Percentiles rank a stretch among this genome's conserved stretches.
Conservation (phyloP, 2,888 invertebrate species). For the Polymixis lichenea region DNA sequence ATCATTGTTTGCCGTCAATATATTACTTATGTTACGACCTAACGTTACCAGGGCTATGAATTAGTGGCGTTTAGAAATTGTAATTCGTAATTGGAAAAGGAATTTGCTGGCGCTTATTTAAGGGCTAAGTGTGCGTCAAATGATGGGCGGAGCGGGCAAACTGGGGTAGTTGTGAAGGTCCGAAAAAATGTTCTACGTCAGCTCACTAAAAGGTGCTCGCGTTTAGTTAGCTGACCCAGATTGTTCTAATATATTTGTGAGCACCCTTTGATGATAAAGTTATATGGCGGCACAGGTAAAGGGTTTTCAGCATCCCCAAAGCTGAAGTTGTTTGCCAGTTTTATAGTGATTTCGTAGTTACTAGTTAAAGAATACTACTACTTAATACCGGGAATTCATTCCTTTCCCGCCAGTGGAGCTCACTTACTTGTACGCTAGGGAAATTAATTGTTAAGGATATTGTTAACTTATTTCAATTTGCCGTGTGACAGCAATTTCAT, state of each 20-base stretch:
- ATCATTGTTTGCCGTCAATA: slow-evolving; percentile 58
- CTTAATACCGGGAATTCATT: neutral
- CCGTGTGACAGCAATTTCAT: neutral
- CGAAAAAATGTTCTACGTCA: neutral
- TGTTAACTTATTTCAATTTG: neutral
- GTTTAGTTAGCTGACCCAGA: slow-evolving; percentile 48
- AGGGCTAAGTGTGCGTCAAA: slow-evolving; percentile 38
- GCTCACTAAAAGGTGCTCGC: neutral
- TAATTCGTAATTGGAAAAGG: slow-evolving; percentile 50
- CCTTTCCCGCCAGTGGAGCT: neutral
- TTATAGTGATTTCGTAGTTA: neutral
- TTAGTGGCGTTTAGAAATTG: slow-evolving; percentile 55
- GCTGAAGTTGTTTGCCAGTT: neutral
- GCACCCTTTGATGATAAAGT: slow-evolving; percentile 41
- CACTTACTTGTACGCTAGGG: neutral
- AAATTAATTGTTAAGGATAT: neutral
- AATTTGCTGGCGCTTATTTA: slow-evolving; percentile 48
- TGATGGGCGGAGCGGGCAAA: slow-evolving; percentile 7
- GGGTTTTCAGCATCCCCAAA: slow-evolving; percentile 3
- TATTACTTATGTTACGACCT: slow-evolving; percentile 56
- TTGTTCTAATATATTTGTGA: slow-evolving; percentile 44
- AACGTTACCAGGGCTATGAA: slow-evolving; percentile 55
- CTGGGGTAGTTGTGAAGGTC: slow-evolving; percentile 25
- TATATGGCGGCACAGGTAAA: neutral
- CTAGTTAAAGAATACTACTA: neutral